Evolutionary conservation across 2,797 vertebrate species (phyloP).

Genomic region (Anniella stebbinsi): DNA sequence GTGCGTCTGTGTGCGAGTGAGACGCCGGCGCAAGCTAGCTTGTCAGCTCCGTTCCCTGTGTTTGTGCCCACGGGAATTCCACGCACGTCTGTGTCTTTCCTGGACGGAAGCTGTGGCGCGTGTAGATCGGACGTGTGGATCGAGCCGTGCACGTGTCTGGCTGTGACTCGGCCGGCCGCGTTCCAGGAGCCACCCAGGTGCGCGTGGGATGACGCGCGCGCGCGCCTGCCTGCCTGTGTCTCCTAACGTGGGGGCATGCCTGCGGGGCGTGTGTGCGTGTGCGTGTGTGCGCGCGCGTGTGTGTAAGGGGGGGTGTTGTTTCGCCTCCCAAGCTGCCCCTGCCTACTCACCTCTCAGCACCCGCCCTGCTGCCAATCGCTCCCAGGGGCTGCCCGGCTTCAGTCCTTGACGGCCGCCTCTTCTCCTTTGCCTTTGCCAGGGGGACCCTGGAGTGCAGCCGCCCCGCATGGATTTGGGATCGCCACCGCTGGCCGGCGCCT

Average conservation of each 20-base stretch:
- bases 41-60: neutral
- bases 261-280: neutral
- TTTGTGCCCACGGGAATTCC: neutral
- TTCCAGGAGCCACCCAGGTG: neutral
- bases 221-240: too few relatives aligned
- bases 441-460: constrained; percentile 66
- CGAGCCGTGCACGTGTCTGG: neutral
- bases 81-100: neutral
- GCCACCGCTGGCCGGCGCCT: constrained; percentile 66
- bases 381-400: constrained; percentile 41
- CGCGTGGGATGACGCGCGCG: neutral
- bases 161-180: neutral
- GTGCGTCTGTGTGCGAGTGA: neutral
- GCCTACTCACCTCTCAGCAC: constrained; percentile 40
- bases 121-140: neutral
- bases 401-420: constrained; percentile 67
- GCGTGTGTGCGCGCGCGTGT: constrained; percentile 39
- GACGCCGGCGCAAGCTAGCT: neutral
- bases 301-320: too few relatives aligned
- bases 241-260: neutral
- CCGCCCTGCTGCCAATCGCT: constrained; percentile 51
- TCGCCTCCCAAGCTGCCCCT: constrained; percentile 32
- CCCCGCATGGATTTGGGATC: constrained; percentile 79
- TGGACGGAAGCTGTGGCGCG: neutral
- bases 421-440: constrained; percentile 79